Evolutionary conservation across 2,113 vertebrate species (phyloP), one percentile per base, ranked within the genome.

Genomic region (Taxidea taxus): DNA sequence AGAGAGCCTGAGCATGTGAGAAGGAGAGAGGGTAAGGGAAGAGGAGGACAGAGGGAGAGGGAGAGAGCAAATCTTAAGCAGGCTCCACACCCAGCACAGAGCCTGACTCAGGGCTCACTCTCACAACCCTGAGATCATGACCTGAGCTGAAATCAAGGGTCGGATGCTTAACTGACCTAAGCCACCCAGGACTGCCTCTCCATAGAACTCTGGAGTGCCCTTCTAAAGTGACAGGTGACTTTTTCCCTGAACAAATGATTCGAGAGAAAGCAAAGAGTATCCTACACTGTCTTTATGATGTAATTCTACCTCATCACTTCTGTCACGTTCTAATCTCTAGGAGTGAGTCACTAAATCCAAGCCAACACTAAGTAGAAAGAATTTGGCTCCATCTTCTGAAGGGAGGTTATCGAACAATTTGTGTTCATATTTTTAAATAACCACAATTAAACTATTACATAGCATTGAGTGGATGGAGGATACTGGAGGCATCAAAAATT

Each of bases 351-450:
- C 3, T 62, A 44, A 95, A 72, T 64, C 31, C 27, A 93, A n/a
- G 18, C 39, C 29, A 20, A 60, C 10, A 74, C 13, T 62, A 47
- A 31, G 21, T 3, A 27, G 13, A 60, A 70, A 14, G 14, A 12
- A 60, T 60, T 51, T 39, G 58, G 21, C n/a, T 64, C 62, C 42
- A 27, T 58, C 56, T 87, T 94, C 82, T 83, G 44, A 83, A 90
- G n/a, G 31, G 44, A 82, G 20, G 29, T 94, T 87, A 39, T 64
- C 3, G 56, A 72, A 84, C 21, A 91, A 70, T 54, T 75, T 44
- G 3, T 62, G 18, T 84, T 94, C 70, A n/a, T 94, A 85, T 64
- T 97, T 87, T 85, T 47, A 93, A 92, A 86, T n/a, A 15, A 75
- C 42, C 25, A 68, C 13, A 44, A n/a, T 82, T 87, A 77, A 83